Conservation (phyloP, 1,140 invertebrate genomes). For the Drosophila biarmipes region DNA sequence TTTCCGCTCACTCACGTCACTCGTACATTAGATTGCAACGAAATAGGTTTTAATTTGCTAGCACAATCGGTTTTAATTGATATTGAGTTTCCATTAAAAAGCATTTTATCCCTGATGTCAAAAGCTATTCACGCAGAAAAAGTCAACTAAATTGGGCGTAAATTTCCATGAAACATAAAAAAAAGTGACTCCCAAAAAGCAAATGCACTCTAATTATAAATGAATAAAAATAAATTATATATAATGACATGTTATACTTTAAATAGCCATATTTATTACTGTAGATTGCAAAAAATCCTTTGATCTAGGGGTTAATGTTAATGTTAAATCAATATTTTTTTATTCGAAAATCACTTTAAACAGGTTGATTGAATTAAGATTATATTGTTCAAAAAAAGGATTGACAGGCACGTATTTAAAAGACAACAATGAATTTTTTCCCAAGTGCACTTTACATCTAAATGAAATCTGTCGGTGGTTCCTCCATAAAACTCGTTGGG, state of each 20-base stretch:
- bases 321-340: no score
- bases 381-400: not conserved
- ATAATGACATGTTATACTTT: no score
- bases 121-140: not conserved
- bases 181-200: no score
- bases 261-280: no score
- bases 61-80: slow-evolving; percentile 43
- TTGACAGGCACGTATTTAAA: not conserved
- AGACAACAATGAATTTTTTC: not conserved
- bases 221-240: no score
- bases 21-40: slow-evolving; percentile 5
- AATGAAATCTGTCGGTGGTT: slow-evolving; percentile 6
- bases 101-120: slow-evolving; percentile 18
- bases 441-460: slow-evolving; percentile 3
- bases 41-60: slow-evolving; percentile 19
- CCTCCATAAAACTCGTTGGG: slow-evolving; percentile 10
- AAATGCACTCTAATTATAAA: no score
- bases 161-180: no score
- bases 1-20: slow-evolving; percentile 8
- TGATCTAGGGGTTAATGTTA: no score
- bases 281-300: no score
- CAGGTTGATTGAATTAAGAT: not conserved
- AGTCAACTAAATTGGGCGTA: not conserved
- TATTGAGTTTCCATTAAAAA: slow-evolving; percentile 37
- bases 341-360: not conserved